Evolutionary conservation across 2,113 vertebrate genomes (phyloP).

Genomic region (Glaucomys volans): DNA sequence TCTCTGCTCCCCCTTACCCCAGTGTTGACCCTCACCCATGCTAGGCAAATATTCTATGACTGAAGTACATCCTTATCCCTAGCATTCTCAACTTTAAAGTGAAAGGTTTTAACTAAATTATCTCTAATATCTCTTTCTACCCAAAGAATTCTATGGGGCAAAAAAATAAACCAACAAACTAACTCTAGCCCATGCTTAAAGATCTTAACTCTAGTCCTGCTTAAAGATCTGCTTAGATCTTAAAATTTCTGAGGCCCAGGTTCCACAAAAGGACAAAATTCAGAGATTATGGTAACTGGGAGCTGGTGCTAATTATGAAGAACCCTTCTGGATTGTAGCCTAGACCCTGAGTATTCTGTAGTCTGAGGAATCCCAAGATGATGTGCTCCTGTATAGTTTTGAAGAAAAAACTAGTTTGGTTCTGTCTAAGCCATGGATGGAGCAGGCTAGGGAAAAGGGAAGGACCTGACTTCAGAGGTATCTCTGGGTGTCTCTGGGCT

Average conservation of each 20-base stretch:
- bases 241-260: neutral
- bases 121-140: neutral
- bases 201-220: neutral
- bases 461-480: neutral
- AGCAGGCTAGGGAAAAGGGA: neutral
- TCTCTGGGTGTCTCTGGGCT: neutral
- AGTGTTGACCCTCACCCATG: neutral
- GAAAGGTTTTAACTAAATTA: neutral
- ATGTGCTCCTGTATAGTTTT: neutral
- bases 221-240: neutral
- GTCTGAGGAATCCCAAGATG: neutral
- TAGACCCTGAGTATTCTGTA: neutral
- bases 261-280: neutral
- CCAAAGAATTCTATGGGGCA: neutral
- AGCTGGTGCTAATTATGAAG: neutral
- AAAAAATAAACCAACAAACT: neutral
- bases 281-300: neutral
- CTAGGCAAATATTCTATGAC: neutral
- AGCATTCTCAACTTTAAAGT: neutral
- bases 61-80: neutral
- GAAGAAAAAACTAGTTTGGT: neutral
- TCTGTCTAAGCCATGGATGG: neutral
- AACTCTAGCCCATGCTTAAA: neutral
- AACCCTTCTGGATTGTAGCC: neutral
- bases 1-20: too few relatives aligned